Evolutionary conservation across 1,140 invertebrate genomes (phyloP).

Genomic region (Prorops nasuta): DNA sequence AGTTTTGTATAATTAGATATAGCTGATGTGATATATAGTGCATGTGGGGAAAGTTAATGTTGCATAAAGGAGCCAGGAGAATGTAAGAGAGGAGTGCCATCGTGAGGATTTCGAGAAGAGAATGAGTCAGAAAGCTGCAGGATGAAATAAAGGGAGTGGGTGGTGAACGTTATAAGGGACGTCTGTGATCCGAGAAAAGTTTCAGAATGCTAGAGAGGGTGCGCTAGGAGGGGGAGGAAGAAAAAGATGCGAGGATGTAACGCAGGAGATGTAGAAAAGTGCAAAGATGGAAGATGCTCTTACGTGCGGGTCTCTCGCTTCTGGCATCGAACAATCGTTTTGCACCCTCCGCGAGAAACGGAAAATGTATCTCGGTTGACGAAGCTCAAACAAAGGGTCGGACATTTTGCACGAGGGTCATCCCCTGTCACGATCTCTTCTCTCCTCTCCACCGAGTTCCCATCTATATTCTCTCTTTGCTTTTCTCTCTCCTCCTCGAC

Average conservation of each 20-base stretch:
- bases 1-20: too few relatives aligned
- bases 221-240: slow-evolving; percentile 21
- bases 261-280: slow-evolving; percentile 24
- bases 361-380: slow-evolving; percentile 50
- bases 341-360: slow-evolving; percentile 45
- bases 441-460: slow-evolving; percentile 5
- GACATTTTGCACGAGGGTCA: slow-evolving; percentile 34
- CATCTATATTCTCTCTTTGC: not conserved
- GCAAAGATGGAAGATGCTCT: slow-evolving; percentile 30
- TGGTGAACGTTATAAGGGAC: too few relatives aligned
- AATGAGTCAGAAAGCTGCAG: too few relatives aligned
- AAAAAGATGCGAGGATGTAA: slow-evolving; percentile 15
- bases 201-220: too few relatives aligned
- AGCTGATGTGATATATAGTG: too few relatives aligned
- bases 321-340: slow-evolving; percentile 43
- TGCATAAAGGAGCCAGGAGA: too few relatives aligned
- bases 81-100: too few relatives aligned
- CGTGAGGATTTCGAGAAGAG: too few relatives aligned
- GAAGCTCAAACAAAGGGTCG: slow-evolving; percentile 51
- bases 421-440: slow-evolving; percentile 19
- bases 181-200: too few relatives aligned
- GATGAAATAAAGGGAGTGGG: too few relatives aligned
- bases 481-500: too few relatives aligned
- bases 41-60: too few relatives aligned
- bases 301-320: slow-evolving; percentile 17